Conservation (phyloP, 2,888 invertebrate genomes). For the Platypus cylindrus region DNA sequence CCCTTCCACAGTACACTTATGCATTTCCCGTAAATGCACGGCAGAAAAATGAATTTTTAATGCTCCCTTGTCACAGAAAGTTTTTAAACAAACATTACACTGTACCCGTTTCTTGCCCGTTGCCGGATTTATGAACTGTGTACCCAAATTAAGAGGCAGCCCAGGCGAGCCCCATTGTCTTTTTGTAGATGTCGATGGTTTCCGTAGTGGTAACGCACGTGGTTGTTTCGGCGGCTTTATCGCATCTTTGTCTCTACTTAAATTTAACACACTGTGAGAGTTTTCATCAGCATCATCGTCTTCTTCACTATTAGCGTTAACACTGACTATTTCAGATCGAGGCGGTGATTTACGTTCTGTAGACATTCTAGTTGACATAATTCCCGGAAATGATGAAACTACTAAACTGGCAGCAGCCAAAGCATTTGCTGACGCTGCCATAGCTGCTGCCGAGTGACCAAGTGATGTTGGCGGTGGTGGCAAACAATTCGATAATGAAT, state of each 20-base stretch:
- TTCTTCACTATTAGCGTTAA: conserved; percentile 37
- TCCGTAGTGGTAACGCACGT: conserved; percentile 40
- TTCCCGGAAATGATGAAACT: conserved; percentile 47
- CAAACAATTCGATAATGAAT: conserved; percentile 50
- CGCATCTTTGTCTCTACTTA: conserved; percentile 43
- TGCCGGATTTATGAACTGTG: conserved; percentile 82
- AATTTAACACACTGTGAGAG: conserved; percentile 49
- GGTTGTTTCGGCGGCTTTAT: conserved; percentile 36
- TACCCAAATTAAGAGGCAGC: conserved; percentile 70
- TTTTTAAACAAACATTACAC: conserved; percentile 96
- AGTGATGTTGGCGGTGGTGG: conserved; percentile 47
- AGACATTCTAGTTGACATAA: conserved; percentile 41
- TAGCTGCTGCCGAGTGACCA: conserved; percentile 51
- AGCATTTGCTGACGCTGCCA: conserved; percentile 48
- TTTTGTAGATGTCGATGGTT: conserved; percentile 63
- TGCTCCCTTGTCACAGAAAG: conserved; percentile 99
- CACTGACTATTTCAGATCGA: conserved; percentile 31
- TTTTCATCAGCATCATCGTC: conserved; percentile 49
- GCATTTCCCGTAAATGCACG: conserved; percentile 98
- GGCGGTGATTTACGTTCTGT: conserved; percentile 40
- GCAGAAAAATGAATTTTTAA: conserved; percentile 98
- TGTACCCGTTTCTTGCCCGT: conserved; percentile 95
- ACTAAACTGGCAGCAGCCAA: conserved; percentile 46
- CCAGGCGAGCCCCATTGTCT: conserved; percentile 67
- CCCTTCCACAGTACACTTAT: conserved; percentile 96